A percentile compares a stretch with the other conserved stretches of the same genome.
Evolutionary conservation across 2,797 vertebrate genomes (phyloP).

Genomic region (Podarcis lilfordi): DNA sequence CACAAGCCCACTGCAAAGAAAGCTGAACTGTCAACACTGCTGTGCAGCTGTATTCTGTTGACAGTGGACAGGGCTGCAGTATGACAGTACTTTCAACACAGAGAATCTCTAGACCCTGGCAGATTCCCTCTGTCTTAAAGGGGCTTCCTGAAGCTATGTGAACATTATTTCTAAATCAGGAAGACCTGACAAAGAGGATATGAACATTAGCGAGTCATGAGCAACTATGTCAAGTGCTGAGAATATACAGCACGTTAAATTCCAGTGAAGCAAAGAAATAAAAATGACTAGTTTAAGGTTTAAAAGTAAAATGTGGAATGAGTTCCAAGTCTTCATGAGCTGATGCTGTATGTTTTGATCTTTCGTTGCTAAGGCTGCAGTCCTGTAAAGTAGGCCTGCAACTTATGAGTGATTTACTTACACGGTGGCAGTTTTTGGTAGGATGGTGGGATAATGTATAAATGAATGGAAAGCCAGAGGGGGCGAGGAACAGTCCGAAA

Average conservation of each 20-base stretch:
- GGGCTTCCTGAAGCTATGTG: conserved; percentile 39
- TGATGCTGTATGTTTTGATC: conserved; percentile 35
- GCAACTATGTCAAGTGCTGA: conserved; percentile 13
- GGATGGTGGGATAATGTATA: too few species aligned
- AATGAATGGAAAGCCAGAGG: too few species aligned
- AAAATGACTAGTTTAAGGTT: background rate
- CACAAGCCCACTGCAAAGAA: background rate
- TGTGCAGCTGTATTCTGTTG: background rate
- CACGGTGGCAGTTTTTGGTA: too few species aligned
- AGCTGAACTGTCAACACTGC: background rate
- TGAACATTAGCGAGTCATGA: conserved; percentile 51
- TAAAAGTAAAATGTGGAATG: conserved; percentile 18
- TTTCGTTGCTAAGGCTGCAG: conserved; percentile 19
- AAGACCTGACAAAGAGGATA: conserved; percentile 25
- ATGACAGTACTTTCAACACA: background rate
- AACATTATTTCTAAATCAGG: conserved; percentile 23
- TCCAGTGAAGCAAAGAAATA: conserved; percentile 57
- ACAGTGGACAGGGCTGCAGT: background rate
- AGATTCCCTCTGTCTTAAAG: conserved; percentile 31
- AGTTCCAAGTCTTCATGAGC: conserved; percentile 41
- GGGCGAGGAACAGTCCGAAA: too few species aligned
- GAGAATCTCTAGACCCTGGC: background rate
- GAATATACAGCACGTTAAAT: conserved; percentile 4
- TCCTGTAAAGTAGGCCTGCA: too few species aligned
- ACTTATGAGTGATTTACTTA: too few species aligned